phyloP scores from a whole-genome alignment of 35 echinoderm and acorn worm species.

The Holothuria glaberrima region DNA sequence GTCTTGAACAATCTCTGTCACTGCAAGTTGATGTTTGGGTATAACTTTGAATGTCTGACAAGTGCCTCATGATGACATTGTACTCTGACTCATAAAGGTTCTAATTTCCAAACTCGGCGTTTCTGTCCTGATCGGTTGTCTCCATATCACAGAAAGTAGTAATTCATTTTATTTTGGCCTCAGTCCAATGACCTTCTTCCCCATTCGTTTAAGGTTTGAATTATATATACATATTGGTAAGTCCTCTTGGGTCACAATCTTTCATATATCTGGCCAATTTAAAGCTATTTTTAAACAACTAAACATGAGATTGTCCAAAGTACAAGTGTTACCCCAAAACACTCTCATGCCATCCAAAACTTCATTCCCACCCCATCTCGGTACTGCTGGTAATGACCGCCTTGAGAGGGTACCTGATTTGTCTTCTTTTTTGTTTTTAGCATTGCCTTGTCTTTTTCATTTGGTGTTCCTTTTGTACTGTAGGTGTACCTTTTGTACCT shows the following conservation, averaged over 20 bases:
- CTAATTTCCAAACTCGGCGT: background rate
- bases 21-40: too few relatives aligned
- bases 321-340: background rate
- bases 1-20: too few relatives aligned
- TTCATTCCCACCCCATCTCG: constrained; percentile 16
- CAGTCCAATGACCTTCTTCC: background rate
- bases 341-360: background rate
- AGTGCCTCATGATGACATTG: background rate
- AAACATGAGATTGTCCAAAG: constrained; percentile 22
- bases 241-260: background rate
- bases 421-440: too few relatives aligned
- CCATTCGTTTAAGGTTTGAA: background rate
- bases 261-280: background rate
- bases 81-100: background rate
- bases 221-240: constrained; percentile 11
- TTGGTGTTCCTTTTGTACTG: background rate
- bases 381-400: background rate
- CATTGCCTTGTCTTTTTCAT: too few relatives aligned
- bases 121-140: background rate
- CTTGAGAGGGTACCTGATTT: background rate
- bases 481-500: background rate
- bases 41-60: background rate
- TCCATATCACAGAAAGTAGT: background rate
- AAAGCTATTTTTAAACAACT: background rate
- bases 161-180: background rate